phyloP scores from a whole-genome alignment of 2,113 vertebrate genomes.

The Pygathrix nemaeus region DNA sequence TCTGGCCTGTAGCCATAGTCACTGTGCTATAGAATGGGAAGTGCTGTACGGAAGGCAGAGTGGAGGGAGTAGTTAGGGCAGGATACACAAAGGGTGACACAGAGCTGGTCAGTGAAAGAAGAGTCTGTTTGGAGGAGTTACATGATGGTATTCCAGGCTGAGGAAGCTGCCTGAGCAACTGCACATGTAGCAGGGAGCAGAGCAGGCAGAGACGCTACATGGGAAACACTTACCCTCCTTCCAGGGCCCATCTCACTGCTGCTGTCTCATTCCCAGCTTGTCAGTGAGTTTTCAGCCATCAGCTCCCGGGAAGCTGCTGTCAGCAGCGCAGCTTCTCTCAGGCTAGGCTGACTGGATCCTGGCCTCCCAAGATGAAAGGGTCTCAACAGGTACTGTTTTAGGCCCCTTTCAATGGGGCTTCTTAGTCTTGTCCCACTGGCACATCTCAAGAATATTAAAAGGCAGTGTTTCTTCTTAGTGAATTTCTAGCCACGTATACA shows the following conservation, averaged over 20 bases:
- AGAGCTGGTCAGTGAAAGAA: neutral
- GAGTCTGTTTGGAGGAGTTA: neutral
- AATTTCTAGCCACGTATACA: neutral
- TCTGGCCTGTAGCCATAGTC: accelerated
- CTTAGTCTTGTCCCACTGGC: neutral
- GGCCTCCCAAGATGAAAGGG: neutral
- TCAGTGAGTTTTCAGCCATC: neutral
- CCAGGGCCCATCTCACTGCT: accelerated
- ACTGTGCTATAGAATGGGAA: accelerated
- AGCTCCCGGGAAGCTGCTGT: accelerated
- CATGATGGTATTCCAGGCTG: neutral
- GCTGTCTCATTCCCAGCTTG: accelerated
- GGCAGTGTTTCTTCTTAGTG: neutral
- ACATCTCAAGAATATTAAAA: neutral
- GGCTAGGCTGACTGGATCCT: no score
- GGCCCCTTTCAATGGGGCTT: neutral
- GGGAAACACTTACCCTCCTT: neutral
- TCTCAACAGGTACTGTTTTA: no score
- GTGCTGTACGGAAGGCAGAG: neutral
- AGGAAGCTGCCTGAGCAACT: neutral
- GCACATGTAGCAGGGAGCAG: neutral
- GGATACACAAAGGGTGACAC: accelerated
- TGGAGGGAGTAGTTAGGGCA: accelerated
- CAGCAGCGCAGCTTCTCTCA: neutral
- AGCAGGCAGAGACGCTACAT: accelerated